These are phyloP conservation scores for Lasioglossum oenotherae DNA, from an alignment of 2,888 invertebrate genomes.

Conservation along the genomic window DNA sequence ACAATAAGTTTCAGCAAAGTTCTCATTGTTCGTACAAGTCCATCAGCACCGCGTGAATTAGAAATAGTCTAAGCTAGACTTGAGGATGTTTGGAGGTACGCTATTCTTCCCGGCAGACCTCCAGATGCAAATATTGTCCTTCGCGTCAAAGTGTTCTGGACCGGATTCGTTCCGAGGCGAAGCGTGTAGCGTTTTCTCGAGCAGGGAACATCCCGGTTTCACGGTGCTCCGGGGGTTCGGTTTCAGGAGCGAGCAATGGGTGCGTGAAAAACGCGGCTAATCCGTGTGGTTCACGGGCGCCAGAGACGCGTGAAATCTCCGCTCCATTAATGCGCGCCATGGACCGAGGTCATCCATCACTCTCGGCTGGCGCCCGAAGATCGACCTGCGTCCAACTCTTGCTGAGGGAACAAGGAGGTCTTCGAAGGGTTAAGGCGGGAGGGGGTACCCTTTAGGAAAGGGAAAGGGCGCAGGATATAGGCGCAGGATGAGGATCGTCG, in stretches of 20 bases:
- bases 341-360: conserved; percentile 80
- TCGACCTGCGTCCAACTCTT: conserved; percentile 22
- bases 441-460: neutral
- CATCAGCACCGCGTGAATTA: neutral
- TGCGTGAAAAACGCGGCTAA: conserved; percentile 72
- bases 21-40: neutral
- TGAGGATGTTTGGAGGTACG: neutral
- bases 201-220: neutral
- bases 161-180: neutral
- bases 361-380: conserved; percentile 47
- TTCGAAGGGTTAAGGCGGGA: neutral
- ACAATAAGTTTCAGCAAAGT: neutral
- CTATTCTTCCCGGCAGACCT: neutral
- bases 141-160: neutral
- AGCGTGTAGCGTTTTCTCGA: neutral
- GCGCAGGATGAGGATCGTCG: conserved; percentile 37
- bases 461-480: conserved; percentile 46
- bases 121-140: neutral
- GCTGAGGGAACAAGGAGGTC: conserved; percentile 14
- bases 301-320: conserved; percentile 82
- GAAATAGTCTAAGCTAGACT: neutral
- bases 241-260: neutral
- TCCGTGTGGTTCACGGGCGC: conserved; percentile 72
- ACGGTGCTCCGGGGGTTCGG: neutral
- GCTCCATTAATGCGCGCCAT: conserved; percentile 79